A percentile compares a stretch with the other conserved stretches of the same genome.
These are phyloP conservation scores for Erpetoichthys calabaricus DNA, from an alignment of 2,797 vertebrate species.

Conservation along the genomic window DNA sequence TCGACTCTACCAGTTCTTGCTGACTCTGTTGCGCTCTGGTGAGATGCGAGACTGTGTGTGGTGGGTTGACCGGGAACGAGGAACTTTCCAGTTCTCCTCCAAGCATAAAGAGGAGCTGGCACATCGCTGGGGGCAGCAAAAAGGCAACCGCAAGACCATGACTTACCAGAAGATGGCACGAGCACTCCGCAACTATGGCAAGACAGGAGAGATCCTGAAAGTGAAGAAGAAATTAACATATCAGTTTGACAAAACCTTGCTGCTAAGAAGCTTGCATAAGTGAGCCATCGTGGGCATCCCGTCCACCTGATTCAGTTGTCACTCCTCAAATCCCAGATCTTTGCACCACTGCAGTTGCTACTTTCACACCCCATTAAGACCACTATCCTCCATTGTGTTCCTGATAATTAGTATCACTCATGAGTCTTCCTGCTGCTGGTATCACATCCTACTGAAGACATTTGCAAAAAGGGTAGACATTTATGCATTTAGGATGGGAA, in stretches of 20 bases:
- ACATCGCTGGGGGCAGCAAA: constrained; percentile 48
- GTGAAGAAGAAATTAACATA: constrained; percentile 52
- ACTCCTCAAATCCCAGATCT: too few relatives aligned
- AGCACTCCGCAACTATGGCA: constrained; percentile 47
- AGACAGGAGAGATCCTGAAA: constrained; percentile 49
- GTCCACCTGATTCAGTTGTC: too few relatives aligned
- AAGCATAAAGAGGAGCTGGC: constrained; percentile 48
- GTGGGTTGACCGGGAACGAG: constrained; percentile 45
- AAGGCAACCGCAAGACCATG: constrained; percentile 53
- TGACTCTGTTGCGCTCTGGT: constrained; percentile 38
- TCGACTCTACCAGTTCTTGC: constrained; percentile 46
- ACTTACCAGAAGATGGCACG: constrained; percentile 54
- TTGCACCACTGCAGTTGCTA: too few relatives aligned
- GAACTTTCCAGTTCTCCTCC: constrained; percentile 49
- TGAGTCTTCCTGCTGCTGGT: too few relatives aligned
- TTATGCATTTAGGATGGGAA: too few relatives aligned
- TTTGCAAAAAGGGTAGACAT: too few relatives aligned
- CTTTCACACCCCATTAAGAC: too few relatives aligned
- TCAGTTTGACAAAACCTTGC: constrained; percentile 40
- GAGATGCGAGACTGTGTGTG: constrained; percentile 50
- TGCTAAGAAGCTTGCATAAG: too few relatives aligned
- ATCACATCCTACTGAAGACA: too few relatives aligned
- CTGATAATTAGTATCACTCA: too few relatives aligned
- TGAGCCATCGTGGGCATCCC: too few relatives aligned
- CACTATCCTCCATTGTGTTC: too few relatives aligned